Evolutionary conservation across 2,113 vertebrate genomes (phyloP).

Genomic region (Atrichornis clamosus): DNA sequence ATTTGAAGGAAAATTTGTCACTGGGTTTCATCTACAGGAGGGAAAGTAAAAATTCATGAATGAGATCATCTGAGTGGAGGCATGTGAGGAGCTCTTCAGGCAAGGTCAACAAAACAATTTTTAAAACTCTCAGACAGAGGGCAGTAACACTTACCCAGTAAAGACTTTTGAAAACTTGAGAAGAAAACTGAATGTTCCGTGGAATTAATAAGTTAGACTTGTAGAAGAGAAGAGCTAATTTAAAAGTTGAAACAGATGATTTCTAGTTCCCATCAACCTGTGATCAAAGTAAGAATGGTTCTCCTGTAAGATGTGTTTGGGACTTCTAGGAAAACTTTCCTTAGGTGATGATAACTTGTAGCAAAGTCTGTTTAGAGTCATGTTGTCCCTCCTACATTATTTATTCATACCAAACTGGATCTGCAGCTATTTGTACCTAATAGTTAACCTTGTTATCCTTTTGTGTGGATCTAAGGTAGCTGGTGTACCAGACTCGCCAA

Average conservation of each 20-base stretch:
- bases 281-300: background rate
- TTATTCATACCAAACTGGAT: background rate
- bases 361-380: background rate
- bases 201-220: background rate
- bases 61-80: background rate
- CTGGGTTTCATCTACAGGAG: background rate
- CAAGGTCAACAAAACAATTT: background rate
- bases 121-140: background rate
- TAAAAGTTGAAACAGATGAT: background rate
- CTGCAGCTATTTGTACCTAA: background rate
- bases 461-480: background rate
- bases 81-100: background rate
- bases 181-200: background rate
- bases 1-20: background rate
- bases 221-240: background rate
- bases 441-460: background rate
- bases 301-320: background rate
- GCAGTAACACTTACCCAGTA: background rate
- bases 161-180: background rate
- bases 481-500: background rate
- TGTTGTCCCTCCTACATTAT: background rate
- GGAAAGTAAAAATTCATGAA: background rate
- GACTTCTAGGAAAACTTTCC: background rate
- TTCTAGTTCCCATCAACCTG: background rate
- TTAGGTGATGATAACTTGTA: background rate